phyloP scores from a whole-genome alignment of 2,888 invertebrate genomes.

The Oscheius sp. region DNA sequence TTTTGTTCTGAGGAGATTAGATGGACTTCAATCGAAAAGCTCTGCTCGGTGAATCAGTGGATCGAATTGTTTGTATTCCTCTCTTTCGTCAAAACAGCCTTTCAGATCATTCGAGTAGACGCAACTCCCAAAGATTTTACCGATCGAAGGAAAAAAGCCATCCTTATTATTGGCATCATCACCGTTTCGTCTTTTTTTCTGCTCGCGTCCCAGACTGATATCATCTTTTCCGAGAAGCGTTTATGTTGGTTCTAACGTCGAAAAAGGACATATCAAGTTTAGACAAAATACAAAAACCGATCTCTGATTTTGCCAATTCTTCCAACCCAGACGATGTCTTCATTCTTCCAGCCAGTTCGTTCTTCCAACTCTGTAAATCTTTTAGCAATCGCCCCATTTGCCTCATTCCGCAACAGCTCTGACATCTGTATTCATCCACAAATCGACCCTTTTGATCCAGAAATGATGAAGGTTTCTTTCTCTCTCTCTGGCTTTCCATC shows the following conservation, averaged over 20 bases:
- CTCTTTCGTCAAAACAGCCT: neutral
- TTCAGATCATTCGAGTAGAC: neutral
- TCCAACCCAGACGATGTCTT: neutral
- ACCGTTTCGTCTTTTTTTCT: neutral
- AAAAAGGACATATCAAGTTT: neutral
- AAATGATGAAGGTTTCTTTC: constrained; percentile 4
- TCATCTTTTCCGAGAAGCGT: neutral
- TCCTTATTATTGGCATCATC: neutral
- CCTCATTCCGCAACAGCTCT: neutral
- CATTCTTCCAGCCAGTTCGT: neutral
- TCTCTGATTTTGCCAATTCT: neutral
- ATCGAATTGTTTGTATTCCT: neutral
- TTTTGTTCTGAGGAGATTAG: too few species aligned
- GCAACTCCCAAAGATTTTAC: neutral
- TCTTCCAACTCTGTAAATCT: neutral
- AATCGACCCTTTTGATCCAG: constrained; percentile 14
- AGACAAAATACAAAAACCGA: neutral
- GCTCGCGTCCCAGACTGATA: neutral
- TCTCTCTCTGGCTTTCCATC: neutral
- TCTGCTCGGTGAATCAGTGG: neutral
- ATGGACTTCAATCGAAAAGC: neutral
- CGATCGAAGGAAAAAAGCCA: neutral
- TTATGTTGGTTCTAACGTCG: neutral
- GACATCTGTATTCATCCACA: neutral
- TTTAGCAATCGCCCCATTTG: neutral